Conservation (phyloP, 2,888 invertebrate genomes). For the Xestoiulus laeticollis region DNA sequence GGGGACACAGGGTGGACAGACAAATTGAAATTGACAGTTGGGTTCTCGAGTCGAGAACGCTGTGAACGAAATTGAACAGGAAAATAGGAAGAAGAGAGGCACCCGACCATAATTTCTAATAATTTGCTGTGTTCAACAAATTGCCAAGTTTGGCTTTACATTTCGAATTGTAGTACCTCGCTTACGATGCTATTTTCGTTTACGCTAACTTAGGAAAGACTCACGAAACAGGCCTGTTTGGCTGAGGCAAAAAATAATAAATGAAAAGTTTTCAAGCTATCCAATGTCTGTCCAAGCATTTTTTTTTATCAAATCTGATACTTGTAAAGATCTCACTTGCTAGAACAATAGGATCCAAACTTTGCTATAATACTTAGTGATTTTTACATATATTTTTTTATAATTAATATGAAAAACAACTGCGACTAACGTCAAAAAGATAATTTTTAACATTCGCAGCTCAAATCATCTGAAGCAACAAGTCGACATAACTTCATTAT, state of each 20-base stretch:
- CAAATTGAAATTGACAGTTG: slow-evolving; percentile 16
- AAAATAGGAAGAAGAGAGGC: slow-evolving; percentile 29
- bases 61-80: slow-evolving; percentile 11
- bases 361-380: not conserved
- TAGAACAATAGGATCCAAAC: not conserved
- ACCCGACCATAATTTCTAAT: not conserved
- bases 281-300: slow-evolving; percentile 11
- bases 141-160: not conserved
- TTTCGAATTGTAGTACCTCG: not conserved
- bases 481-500: not conserved
- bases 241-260: not conserved
- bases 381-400: not conserved
- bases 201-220: slow-evolving; percentile 6
- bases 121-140: not conserved
- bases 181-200: not conserved
- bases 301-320: not conserved
- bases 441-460: too few species aligned
- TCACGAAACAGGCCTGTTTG: not conserved
- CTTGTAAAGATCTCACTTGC: not conserved
- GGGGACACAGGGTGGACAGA: slow-evolving; percentile 25
- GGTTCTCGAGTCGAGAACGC: not conserved
- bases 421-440: too few species aligned
- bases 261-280: not conserved
- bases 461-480: not conserved
- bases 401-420: not conserved